A percentile compares a stretch with the other conserved stretches of the same genome.
Evolutionary conservation across 2,888 invertebrate species (phyloP).

Genomic region (Rhodophaea formosa): DNA sequence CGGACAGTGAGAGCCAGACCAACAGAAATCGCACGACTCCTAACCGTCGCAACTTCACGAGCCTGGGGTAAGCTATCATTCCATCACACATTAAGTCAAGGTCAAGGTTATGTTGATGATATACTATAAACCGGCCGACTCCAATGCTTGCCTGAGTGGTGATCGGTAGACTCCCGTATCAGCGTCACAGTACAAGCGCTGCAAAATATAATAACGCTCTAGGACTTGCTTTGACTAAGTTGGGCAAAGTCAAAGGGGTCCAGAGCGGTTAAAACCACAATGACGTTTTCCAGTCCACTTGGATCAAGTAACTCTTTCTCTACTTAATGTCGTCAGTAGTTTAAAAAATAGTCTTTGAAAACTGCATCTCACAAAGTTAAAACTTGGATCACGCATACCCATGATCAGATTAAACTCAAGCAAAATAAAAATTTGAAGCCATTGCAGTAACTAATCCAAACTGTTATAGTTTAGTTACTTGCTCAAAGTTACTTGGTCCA

Average conservation of each 20-base stretch:
- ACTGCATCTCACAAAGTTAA: background rate
- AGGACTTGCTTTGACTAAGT: constrained; percentile 70
- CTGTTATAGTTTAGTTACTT: background rate
- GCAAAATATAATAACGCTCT: constrained; percentile 83
- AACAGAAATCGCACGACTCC: background rate
- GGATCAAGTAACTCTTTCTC: constrained; percentile 1
- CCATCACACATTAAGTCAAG: constrained; percentile 76
- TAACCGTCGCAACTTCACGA: background rate
- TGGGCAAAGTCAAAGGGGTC: constrained; percentile 63
- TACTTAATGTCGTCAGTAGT: background rate
- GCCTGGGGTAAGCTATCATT: constrained; percentile 61
- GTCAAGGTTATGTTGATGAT: constrained; percentile 70
- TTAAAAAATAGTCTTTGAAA: background rate
- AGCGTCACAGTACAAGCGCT: constrained; percentile 87
- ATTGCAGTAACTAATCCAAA: background rate
- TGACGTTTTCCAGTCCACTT: constrained; percentile 1
- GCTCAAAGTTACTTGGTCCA: constrained; percentile 5
- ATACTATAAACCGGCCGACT: constrained; percentile 80
- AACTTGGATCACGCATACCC: background rate
- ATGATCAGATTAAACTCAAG: no score
- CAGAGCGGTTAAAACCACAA: constrained; percentile 38
- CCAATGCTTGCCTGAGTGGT: constrained; percentile 88
- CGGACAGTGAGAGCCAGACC: no score
- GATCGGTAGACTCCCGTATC: constrained; percentile 87
- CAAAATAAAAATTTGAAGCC: no score